Percentiles rank a stretch among this genome's conserved stretches.
Evolutionary conservation across 2,797 vertebrate genomes (phyloP).

Genomic region (Octomys mimax): DNA sequence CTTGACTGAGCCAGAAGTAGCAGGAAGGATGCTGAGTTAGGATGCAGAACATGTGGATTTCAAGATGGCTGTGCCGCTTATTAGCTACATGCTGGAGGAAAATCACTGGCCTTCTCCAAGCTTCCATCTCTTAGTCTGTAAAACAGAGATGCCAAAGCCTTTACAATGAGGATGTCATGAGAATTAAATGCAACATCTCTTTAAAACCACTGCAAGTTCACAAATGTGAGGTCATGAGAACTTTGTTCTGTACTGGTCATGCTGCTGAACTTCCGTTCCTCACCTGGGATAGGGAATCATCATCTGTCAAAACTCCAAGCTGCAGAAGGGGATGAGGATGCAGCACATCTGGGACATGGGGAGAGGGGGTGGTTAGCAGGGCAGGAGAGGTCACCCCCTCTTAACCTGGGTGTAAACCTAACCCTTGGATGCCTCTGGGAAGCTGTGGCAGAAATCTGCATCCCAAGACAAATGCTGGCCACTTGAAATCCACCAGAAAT

Average conservation of each 20-base stretch:
- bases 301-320: background rate
- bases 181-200: background rate
- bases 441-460: background rate
- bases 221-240: background rate
- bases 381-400: background rate
- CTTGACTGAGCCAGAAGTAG: background rate
- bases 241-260: background rate
- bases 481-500: background rate
- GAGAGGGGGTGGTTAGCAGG: background rate
- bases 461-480: no score
- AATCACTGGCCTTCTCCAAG: background rate
- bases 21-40: background rate
- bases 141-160: background rate
- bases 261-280: background rate
- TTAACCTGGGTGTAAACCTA: background rate
- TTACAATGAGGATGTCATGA: background rate
- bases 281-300: background rate
- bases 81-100: background rate
- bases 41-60: background rate
- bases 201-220: background rate
- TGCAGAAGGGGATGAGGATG: rapidly evolving
- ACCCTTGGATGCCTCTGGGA: background rate
- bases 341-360: no score
- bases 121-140: background rate
- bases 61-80: background rate